Percentiles rank a stretch among this genome's conserved stretches.
Evolutionary conservation across 2,797 vertebrate species (phyloP).

Genomic region (Botia almorhae): DNA sequence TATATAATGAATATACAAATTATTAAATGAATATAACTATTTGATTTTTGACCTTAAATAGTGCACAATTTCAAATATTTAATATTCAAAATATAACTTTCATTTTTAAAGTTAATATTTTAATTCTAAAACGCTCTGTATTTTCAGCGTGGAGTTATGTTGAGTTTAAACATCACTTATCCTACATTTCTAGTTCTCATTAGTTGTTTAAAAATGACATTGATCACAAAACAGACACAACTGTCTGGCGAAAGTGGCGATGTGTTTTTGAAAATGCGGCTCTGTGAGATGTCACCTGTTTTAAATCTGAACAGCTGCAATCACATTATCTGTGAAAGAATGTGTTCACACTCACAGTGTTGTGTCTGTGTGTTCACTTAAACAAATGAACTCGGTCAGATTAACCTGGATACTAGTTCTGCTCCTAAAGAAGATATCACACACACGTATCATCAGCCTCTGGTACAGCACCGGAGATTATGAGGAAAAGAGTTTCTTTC

Average conservation of each 20-base stretch:
- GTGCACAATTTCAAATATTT: too few species aligned
- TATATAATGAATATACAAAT: too few species aligned
- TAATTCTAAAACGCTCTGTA: too few species aligned
- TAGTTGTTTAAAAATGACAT: conserved; percentile 4
- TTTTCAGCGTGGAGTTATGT: too few species aligned
- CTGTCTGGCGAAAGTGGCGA: not conserved
- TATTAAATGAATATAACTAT: too few species aligned
- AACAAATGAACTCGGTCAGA: conserved; percentile 29
- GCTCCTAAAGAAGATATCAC: conserved; percentile 16
- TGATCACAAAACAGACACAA: not conserved
- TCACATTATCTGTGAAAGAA: conserved; percentile 39
- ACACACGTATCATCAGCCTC: too few species aligned
- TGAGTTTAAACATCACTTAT: not conserved
- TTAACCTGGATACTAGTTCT: conserved; percentile 33
- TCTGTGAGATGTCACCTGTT: not conserved
- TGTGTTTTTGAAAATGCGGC: not conserved
- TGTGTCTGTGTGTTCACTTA: conserved; percentile 41
- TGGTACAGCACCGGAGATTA: not conserved
- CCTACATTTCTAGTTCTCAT: conserved; percentile 5
- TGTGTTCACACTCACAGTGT: conserved; percentile 11
- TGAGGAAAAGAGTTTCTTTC: not conserved
- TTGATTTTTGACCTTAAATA: too few species aligned
- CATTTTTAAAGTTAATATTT: too few species aligned
- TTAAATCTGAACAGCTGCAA: conserved; percentile 45
- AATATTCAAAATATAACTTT: too few species aligned